phyloP scores from a whole-genome alignment of 1,140 invertebrate genomes.

The Delia radicum region DNA sequence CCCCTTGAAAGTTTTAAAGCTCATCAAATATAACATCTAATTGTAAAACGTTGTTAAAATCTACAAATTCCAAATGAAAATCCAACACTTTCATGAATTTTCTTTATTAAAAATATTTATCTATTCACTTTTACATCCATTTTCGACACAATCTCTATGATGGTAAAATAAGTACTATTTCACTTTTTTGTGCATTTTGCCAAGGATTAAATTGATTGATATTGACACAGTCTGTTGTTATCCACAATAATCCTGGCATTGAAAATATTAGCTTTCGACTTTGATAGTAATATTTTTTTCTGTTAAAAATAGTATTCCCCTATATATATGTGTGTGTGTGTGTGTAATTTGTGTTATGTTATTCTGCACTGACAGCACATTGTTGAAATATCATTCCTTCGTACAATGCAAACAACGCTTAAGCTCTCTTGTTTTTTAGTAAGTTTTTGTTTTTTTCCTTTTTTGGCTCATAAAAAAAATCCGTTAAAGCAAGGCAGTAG shows the following conservation, averaged over 20 bases:
- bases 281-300: not conserved
- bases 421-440: not conserved
- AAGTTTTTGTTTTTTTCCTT: not conserved
- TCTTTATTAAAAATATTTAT: no score
- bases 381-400: not conserved
- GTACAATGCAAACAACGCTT: not conserved
- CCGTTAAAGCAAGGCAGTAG: no score
- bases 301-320: not conserved
- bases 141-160: no score
- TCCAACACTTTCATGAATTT: no score
- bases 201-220: conserved; percentile 1
- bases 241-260: not conserved
- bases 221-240: not conserved
- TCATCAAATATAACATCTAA: no score
- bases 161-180: no score
- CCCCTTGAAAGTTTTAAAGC: no score
- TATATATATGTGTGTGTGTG: not conserved
- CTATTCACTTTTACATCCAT: no score
- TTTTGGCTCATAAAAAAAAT: no score
- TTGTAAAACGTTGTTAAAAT: no score
- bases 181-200: not conserved
- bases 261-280: conserved; percentile 1
- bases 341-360: not conserved
- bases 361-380: not conserved
- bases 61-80: no score